Conservation (phyloP, 2,888 invertebrate species). For the Timandra comae region DNA sequence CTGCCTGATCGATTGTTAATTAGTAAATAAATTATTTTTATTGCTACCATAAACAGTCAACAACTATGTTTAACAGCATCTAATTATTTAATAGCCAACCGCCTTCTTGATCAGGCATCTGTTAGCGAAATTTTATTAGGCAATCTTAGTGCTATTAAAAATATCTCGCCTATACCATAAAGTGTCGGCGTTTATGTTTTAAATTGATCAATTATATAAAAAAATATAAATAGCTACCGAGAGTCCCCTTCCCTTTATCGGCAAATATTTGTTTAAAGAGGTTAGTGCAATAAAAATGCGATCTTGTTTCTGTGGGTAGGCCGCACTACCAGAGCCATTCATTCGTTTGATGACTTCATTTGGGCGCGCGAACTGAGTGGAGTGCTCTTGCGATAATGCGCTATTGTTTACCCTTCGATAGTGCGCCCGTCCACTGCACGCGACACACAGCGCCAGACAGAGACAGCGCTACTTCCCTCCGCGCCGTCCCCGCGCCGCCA, state of each 20-base stretch:
- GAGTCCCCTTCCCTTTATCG: constrained; percentile 40
- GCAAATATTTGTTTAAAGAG: constrained; percentile 68
- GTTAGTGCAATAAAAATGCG: constrained; percentile 70
- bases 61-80: no score
- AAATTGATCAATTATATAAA: constrained; percentile 21
- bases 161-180: constrained; percentile 1
- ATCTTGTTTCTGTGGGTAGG: constrained; percentile 61
- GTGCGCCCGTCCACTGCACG: constrained; percentile 69
- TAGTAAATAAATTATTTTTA: no score
- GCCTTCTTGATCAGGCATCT: no score
- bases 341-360: constrained; percentile 77
- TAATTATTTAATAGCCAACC: no score
- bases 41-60: no score
- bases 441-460: constrained; percentile 60
- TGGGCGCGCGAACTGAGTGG: constrained; percentile 68
- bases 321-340: constrained; percentile 65
- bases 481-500: constrained; percentile 43
- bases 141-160: background rate
- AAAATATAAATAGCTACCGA: constrained; percentile 32
- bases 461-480: constrained; percentile 45
- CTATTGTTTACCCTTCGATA: constrained; percentile 77
- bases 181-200: background rate
- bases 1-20: no score
- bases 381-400: constrained; percentile 72
- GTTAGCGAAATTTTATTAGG: no score